Base-by-base conservation (phyloP, 2,888 invertebrate species). In the Pinctada fucata region DNA sequence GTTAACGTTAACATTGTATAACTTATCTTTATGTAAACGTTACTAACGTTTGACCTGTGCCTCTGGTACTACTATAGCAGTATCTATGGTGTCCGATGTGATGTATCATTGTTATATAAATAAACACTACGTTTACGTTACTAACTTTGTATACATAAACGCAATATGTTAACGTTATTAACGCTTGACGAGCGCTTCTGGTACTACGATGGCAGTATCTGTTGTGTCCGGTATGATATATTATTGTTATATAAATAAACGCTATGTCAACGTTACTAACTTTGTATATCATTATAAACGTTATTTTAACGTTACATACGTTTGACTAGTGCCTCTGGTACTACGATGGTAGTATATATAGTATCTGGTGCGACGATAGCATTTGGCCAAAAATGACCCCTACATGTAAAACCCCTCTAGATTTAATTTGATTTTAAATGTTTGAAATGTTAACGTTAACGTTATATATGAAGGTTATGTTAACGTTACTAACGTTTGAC, bases 351-450 rank as follows among this genome's bases (percentile, higher is more conserved):
- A 66, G 66, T 13, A 6, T 66, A 13, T 8, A 31, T 6, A 66
- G 6, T 13, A 13, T 16, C 31, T 31, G n/a, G n/a, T 31, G 64
- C 16, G 50, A 79, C 3, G 58, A 77, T 52, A 45, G 45, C 47
- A n/a, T 4, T 52, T 47, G 31, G 10, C 4, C 4, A 45, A 58
- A 10, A 58, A 13, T 10, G 13, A 58, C 58, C 58, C 10, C 6
- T 13, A 66, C 10, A 66, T 66, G 31, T 31, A 66, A n/a, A 66
- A 66, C 16, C 31, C 67, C n/a, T 66, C n/a, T 66, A 66, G 6
- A 8, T 66, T 8, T 66, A 16, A 8, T n/a, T 8, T 16, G 16
- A 66, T n/a, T n/a, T 66, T n/a, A 66, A 66, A 66, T 3, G 67
- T 31, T 67, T 67, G 10, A 13, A 8, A 31, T 67, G 16, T 72